These are phyloP conservation scores for Dorcus parallelipipedus DNA, from an alignment of 2,888 invertebrate genomes.

Conservation along the genomic window DNA sequence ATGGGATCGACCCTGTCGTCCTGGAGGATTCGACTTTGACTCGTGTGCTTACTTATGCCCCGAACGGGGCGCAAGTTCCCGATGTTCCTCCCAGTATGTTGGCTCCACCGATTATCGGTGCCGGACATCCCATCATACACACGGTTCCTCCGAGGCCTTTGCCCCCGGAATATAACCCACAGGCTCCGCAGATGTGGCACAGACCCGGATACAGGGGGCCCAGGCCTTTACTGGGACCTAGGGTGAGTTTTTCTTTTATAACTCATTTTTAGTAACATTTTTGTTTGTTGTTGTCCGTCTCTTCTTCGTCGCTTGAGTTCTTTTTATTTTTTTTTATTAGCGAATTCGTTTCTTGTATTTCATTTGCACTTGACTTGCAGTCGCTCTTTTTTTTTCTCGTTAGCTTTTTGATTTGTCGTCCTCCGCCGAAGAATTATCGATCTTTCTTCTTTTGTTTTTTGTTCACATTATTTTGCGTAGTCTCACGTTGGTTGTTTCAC, in stretches of 20 bases:
- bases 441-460: too few species aligned
- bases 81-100: slow-evolving; percentile 27
- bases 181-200: slow-evolving; percentile 47
- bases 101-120: slow-evolving; percentile 32
- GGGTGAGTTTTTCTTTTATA: slow-evolving; percentile 25
- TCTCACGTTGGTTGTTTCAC: too few species aligned
- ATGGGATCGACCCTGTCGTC: slow-evolving; percentile 94
- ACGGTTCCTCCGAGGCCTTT: slow-evolving; percentile 33
- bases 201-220: slow-evolving; percentile 40
- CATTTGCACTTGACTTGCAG: too few species aligned
- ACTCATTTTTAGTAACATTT: too few species aligned
- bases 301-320: too few species aligned
- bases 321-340: too few species aligned
- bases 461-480: too few species aligned
- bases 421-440: too few species aligned
- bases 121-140: slow-evolving; percentile 44
- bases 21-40: slow-evolving; percentile 76
- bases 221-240: slow-evolving; percentile 35
- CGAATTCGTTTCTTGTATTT: too few species aligned
- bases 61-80: slow-evolving; percentile 44
- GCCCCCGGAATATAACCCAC: slow-evolving; percentile 44
- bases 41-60: slow-evolving; percentile 54
- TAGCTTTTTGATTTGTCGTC: too few species aligned
- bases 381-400: too few species aligned
- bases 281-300: too few species aligned